Evolutionary conservation across 2,113 vertebrate genomes (phyloP), one percentile per base, ranked within the genome.

Genomic region (Gopherus flavomarginatus): DNA sequence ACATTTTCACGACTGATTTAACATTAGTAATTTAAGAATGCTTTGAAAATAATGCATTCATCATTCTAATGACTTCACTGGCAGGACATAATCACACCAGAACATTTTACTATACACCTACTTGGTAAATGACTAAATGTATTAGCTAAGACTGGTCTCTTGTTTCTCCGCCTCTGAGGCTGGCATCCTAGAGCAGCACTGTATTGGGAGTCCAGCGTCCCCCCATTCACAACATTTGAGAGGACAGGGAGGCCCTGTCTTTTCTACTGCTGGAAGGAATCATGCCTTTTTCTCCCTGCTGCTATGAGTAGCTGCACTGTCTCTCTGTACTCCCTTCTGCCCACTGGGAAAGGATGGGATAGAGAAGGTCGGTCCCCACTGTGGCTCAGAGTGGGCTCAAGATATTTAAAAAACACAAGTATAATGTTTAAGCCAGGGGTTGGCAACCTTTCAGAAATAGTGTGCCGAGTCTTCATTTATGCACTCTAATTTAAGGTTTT

Each of bases 21-120:
- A 53, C 80, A 24, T 44, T 38, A 90, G 50, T 75, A 59, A 92
- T 57, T 93, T 69, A 59, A 31, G 65, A 85, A 83, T 24, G 31
- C 31, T 56, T 77, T 59, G 79, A 75, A 86, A 87, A 95, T 3
- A 62, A 8, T 54, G 27, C 14, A 17, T 2, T 26, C 2, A 26
- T 72, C 93, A 4, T 92, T 85, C 75, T 83, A 54, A 59, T 52
- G 0, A 44, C 85, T 95, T 89, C 13, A 42, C 31, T 52, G 49
- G 50, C n/a, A 31, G 13, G 57, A 2, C 38, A 53, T 65, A 86
- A 44, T 44, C 77, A 88, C 91, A 4, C 6, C 78, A 11, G 21
- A 83, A 2, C 57, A 59, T 93, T 92, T 92, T 19, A 52, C 19
- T 17, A 91, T 75, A 75, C 16, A 42, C 16, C 65, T 75, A 38